These are phyloP conservation scores for Diplolepis rosae DNA, from an alignment of 2,888 invertebrate species.

Conservation along the genomic window DNA sequence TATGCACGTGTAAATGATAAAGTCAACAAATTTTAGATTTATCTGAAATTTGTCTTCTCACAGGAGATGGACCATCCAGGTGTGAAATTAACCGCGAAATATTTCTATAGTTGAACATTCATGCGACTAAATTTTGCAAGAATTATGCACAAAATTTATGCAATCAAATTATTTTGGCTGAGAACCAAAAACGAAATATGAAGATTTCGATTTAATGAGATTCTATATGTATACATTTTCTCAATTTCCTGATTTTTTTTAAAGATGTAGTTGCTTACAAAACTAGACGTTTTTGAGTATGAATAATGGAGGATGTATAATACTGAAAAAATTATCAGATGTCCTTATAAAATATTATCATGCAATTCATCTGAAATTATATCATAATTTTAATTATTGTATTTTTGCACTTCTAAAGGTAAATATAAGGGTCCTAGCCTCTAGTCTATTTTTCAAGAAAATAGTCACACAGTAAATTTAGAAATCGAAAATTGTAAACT, in stretches of 20 bases:
- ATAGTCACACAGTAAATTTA: not conserved
- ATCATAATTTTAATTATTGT: too few relatives aligned
- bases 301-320: too few relatives aligned
- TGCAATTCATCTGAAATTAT: too few relatives aligned
- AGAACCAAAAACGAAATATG: conserved; percentile 57
- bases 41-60: not conserved
- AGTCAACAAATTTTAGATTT: not conserved
- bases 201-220: conserved; percentile 48
- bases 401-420: too few relatives aligned
- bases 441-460: not conserved
- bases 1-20: not conserved
- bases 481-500: not conserved
- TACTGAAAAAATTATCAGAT: too few relatives aligned
- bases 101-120: conserved; percentile 33
- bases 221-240: not conserved
- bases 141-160: conserved; percentile 49
- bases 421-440: too few relatives aligned
- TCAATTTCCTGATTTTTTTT: not conserved
- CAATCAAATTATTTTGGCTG: conserved; percentile 55
- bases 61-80: not conserved
- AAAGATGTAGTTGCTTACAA: not conserved
- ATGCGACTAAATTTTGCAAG: conserved; percentile 51
- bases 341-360: too few relatives aligned
- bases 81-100: not conserved
- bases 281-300: too few relatives aligned